Base-by-base conservation (phyloP, 1,140 invertebrate species). In the Camponotus pennsylvanicus region DNA sequence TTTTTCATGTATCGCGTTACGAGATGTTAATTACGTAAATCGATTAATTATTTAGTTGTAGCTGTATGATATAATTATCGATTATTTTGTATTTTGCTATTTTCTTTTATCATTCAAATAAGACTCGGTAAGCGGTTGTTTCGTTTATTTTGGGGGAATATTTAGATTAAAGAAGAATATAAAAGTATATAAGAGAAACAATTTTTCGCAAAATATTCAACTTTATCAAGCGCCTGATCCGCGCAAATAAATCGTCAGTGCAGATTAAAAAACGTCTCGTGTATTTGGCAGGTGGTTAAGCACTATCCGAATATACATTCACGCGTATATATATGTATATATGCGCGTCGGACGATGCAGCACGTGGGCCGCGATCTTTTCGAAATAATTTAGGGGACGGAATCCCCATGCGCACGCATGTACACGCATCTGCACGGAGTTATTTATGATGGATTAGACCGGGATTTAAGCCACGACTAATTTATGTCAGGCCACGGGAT, bases 361-460 rank as follows among this genome's bases (percentile, higher is more conserved):
- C 88, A 88, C 89, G 87, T 91, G 92, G 92, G 87, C 89, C 70
- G 90, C 91, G 93, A 94, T 94, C 93, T 93, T 94, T 94, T 94
- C 89, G 93, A 93, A 94, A 94, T 94, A 94, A 94, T 94, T 94
- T 94, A 94, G 93, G 94, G 94, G 93, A 93, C 91, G 88, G 90
- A 80, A 92, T 92, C 92, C 91, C 93, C 91, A 92, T 79, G 86
- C 88, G 83, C 71, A 86, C 87, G 87, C 84, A 90, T 79, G 91
- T 69, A 92, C 91, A 87, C 92, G 92, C 93, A 93, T 94, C 93
- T 93, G 92, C 86, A 92, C 91, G 85, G 91, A 94, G 94, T 94
- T 94, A 94, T 94, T 94, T 94, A 94, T 94, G 94, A 94, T 94
- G 93, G 94, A 94, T 94, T 94, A 94, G 94, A 80, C 88, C 86